Base-by-base conservation (phyloP, 1,140 invertebrate species). In the Drosophila ficusphila region DNA sequence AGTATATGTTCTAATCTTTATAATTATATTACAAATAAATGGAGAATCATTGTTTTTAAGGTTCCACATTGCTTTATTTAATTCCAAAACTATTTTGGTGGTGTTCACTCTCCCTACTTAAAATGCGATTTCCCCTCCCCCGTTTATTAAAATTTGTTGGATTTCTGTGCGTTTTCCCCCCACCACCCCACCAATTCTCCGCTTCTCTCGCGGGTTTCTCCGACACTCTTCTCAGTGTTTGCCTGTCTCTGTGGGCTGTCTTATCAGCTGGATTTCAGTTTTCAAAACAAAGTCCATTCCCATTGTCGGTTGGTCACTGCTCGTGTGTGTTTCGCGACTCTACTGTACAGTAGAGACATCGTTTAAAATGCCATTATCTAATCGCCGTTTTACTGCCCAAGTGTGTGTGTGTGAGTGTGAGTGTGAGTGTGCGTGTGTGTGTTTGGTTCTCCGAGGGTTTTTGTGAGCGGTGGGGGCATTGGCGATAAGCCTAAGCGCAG, bases 321-420 rank as follows among this genome's bases (percentile, higher is more conserved):
- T 58, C 52, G 54, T 71, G 65, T 71, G 65, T 76, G 60, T 77
- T 77, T 71, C 65, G 75, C 56, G 69, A 73, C 67, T 73, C 69
- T 73, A 73, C 69, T 73, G 79, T 86, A 85, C 79, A 85, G 79
- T 85, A 85, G 74, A 85, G 76, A 85, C 79, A 83, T 76, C 65
- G 62, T 82, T 82, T 83, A 74, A 82, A 79, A 85, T 85, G 70
- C 70, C 73, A 85, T 83, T 83, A 83, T 83, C 79, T 83, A 83
- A 83, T 83, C 79, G 75, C 44, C 14, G 53, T 14, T 54, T 47
- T 39, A 31, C 21, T 38, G 39, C 18, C 47, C 31, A n/a, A 27
- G 16, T 34, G 41, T 31, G 31, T 42, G 39, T 38, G 18, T 31
- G 6, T 12, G 36, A 31, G 27, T 34, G n/a, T 48, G 36, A 34